A percentile compares a stretch with the other conserved stretches of the same genome.
These are phyloP conservation scores for Melanogrammus aeglefinus DNA, from an alignment of 2,797 vertebrate genomes.

Conservation along the genomic window DNA sequence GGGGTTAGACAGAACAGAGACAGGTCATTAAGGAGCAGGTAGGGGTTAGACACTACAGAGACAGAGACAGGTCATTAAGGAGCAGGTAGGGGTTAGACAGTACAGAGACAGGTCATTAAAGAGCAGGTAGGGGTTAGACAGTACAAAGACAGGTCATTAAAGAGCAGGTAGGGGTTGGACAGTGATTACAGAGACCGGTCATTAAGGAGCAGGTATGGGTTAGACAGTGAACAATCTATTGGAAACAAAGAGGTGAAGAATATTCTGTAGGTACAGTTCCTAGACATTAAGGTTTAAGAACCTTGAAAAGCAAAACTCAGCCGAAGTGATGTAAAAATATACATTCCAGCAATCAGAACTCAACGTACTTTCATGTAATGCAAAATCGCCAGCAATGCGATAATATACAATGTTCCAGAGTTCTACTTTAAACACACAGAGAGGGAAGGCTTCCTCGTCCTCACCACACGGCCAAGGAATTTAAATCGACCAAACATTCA, in stretches of 20 bases:
- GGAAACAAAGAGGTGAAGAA: background rate
- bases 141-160: too few species aligned
- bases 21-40: background rate
- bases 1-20: slow-evolving; percentile 2
- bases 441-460: background rate
- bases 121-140: too few species aligned
- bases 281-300: background rate
- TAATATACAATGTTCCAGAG: background rate
- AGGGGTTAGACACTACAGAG: background rate
- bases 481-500: background rate
- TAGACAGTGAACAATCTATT: background rate
- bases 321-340: background rate
- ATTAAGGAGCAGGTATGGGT: background rate
- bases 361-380: background rate
- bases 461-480: background rate
- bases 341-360: background rate
- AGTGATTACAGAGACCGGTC: too few species aligned
- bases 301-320: background rate
- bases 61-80: too few species aligned
- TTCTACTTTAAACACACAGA: background rate
- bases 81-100: too few species aligned
- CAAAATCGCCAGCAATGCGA: background rate
- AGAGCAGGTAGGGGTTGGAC: too few species aligned
- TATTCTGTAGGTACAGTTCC: background rate
- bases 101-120: too few species aligned